Conservation (phyloP, 2,797 vertebrate species). For the Etheostoma nigrum region DNA sequence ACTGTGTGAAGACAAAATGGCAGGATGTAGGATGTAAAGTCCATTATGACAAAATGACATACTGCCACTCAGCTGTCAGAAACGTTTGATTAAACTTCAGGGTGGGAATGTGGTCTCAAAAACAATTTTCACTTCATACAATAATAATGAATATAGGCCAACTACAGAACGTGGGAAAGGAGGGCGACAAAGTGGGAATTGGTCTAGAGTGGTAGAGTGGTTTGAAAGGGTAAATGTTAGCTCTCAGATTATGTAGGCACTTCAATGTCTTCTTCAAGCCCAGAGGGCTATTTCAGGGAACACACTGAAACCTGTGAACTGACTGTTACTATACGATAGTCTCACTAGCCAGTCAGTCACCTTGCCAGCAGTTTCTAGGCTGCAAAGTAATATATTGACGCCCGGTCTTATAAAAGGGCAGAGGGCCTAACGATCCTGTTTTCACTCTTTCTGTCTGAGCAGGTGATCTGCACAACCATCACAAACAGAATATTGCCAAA, state of each 20-base stretch:
- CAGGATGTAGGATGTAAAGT: slow-evolving; percentile 30
- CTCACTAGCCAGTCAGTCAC: background rate
- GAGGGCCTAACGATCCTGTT: background rate
- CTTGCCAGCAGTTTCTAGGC: background rate
- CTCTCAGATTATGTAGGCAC: background rate
- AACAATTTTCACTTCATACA: slow-evolving; percentile 30
- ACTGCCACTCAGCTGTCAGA: slow-evolving; percentile 54
- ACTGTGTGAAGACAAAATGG: slow-evolving; percentile 36
- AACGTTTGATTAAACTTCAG: slow-evolving; percentile 55
- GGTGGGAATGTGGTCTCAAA: slow-evolving; percentile 21
- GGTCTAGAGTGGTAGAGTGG: background rate
- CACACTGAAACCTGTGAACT: background rate
- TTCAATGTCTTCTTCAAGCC: background rate
- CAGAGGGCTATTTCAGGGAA: background rate
- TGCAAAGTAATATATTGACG: background rate
- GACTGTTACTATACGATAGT: background rate
- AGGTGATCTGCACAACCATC: background rate
- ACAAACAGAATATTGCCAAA: background rate
- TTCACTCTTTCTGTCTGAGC: background rate
- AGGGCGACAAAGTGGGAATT: background rate
- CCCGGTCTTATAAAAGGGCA: background rate
- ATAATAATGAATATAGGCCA: slow-evolving; percentile 35
- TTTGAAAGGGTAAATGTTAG: slow-evolving; percentile 15
- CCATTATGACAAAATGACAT: slow-evolving; percentile 55
- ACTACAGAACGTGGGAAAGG: slow-evolving; percentile 1